Percentiles rank a stretch among this genome's conserved stretches.
Evolutionary conservation across 2,888 invertebrate species (phyloP).

Genomic region (Drosophila dives): DNA sequence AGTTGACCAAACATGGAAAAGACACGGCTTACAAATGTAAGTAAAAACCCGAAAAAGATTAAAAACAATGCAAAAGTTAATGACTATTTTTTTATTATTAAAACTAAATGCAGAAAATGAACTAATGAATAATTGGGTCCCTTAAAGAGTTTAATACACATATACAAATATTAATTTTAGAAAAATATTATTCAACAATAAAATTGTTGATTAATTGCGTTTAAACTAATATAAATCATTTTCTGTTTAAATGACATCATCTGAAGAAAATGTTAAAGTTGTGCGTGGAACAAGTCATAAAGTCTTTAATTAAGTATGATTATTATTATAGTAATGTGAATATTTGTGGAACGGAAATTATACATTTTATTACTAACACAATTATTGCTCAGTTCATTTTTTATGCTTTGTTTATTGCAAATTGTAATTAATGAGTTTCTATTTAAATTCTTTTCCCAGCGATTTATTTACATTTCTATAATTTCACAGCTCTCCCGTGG

Average conservation of each 20-base stretch:
- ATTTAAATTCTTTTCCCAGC: background rate
- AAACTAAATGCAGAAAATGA: background rate
- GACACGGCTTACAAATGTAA: constrained; percentile 18
- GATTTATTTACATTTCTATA: constrained; percentile 27
- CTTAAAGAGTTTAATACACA: background rate
- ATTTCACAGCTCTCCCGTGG: background rate
- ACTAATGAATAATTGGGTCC: too few relatives aligned
- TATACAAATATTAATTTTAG: background rate
- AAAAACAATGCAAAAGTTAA: background rate
- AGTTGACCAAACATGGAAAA: constrained; percentile 24
- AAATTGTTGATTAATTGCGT: background rate
- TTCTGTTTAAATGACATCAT: background rate
- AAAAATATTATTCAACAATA: background rate
- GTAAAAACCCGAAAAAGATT: constrained; percentile 16
- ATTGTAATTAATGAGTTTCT: background rate
- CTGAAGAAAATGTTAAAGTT: background rate
- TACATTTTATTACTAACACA: background rate
- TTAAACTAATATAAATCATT: background rate
- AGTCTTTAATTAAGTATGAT: background rate
- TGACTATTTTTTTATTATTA: background rate
- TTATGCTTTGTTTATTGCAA: background rate
- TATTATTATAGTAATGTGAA: background rate
- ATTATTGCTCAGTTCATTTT: constrained; percentile 1
- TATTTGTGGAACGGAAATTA: background rate
- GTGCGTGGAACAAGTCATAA: background rate